phyloP scores from a whole-genome alignment of 2,888 invertebrate genomes.

The Euspilapteryx auroguttella region DNA sequence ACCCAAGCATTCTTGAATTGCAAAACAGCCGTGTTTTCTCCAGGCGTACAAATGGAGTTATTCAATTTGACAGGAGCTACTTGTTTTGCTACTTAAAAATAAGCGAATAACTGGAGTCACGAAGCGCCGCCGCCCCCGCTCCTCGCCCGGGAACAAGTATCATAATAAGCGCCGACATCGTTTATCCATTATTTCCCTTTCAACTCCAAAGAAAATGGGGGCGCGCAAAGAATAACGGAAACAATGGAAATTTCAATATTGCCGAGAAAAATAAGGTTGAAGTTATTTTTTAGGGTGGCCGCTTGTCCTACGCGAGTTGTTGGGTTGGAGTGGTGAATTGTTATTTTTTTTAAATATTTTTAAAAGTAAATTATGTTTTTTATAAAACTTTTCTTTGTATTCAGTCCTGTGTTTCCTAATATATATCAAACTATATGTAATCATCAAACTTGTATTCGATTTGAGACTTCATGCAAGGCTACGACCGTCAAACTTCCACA shows the following conservation, averaged over 20 bases:
- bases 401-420: neutral
- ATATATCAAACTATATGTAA: neutral
- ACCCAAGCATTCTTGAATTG: no score
- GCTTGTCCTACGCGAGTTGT: no score
- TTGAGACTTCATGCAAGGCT: no score
- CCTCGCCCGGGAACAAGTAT: no score
- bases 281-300: no score
- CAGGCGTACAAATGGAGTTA: no score
- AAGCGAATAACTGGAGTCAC: constrained; percentile 43
- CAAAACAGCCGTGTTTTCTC: no score
- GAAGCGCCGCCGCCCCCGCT: no score
- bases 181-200: constrained; percentile 44
- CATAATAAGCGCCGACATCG: constrained; percentile 50
- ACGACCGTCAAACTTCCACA: neutral
- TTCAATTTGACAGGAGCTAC: constrained; percentile 23
- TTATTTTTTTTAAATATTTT: no score
- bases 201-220: constrained; percentile 36
- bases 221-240: constrained; percentile 32
- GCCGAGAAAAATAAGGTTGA: constrained; percentile 32
- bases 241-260: constrained; percentile 51
- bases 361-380: no score
- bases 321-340: no score
- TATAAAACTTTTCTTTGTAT: neutral
- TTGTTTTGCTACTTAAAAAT: constrained; percentile 52
- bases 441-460: no score